These are phyloP conservation scores for Promerops cafer DNA, from an alignment of 2,113 vertebrate genomes.

Conservation along the genomic window DNA sequence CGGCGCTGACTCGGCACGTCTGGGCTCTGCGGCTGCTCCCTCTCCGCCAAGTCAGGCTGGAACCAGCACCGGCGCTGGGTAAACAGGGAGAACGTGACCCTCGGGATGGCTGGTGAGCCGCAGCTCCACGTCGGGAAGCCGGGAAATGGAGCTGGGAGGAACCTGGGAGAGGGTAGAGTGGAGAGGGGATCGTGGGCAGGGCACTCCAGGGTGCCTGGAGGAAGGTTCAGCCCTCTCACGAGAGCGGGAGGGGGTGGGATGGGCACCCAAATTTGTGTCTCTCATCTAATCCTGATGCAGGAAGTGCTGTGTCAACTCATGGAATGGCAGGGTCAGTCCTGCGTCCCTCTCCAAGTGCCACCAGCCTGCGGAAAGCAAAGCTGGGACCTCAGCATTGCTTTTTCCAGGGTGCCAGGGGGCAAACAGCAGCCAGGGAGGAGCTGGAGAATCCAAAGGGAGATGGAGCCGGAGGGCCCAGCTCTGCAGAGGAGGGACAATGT, in stretches of 20 bases:
- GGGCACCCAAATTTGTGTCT: background rate
- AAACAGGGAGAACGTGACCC: conserved; percentile 1
- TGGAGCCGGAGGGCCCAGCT: background rate
- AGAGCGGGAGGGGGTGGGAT: background rate
- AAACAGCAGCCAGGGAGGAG: background rate
- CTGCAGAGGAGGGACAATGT: background rate
- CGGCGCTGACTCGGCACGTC: background rate
- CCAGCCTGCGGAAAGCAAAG: background rate
- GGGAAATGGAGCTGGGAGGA: background rate
- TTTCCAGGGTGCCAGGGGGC: background rate
- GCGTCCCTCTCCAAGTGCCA: background rate
- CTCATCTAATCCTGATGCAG: background rate
- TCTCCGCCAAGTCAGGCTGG: background rate
- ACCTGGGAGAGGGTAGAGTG: background rate
- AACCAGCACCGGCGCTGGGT: background rate
- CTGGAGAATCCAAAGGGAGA: background rate
- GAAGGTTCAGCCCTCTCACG: background rate
- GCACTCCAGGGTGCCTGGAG: background rate
- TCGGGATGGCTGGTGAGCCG: background rate
- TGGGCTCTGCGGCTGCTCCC: background rate
- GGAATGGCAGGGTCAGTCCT: background rate
- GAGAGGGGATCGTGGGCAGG: background rate
- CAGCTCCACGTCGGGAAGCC: background rate
- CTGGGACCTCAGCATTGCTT: background rate
- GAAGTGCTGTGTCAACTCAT: background rate